Base-by-base conservation (phyloP, 2,797 vertebrate genomes). In the Coilia nasus region DNA sequence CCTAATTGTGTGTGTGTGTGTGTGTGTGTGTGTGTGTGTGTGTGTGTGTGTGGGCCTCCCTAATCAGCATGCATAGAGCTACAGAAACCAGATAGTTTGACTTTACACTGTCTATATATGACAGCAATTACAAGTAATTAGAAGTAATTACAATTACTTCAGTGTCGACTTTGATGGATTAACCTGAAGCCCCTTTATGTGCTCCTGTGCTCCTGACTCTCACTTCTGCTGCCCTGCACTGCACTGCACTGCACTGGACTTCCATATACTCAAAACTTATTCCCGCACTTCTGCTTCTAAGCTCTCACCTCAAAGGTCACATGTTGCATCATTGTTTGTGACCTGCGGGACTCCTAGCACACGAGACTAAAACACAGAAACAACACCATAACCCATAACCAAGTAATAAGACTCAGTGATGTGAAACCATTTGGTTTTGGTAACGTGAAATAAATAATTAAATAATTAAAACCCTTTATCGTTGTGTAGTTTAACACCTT, bases 201-300 rank as follows among this genome's bases (percentile, higher is more conserved):
- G 31, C 17, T 78, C 31, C 31, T 44, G 19, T 25, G 15, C 71
- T 44, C 71, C 71, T 41, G 71, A 44, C 83, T 85, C 83, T 85
- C 47, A 75, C 10, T 82, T 46, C 23, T 87, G 81, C 67, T 54
- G 28, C 82, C 80, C 71, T 87, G 75, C 23, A 15, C 15, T 59
- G 50, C 7, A 23, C 87, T 81, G 83, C 85, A 86, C 31, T 80
- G 83, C 83, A 50, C 44, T 41, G 35, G 35, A 41, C 35, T 41
- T 41, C 35, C 75, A 59, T 62, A 62, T 62, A 82, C n/a, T 86
- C 31, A 41, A 41, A 41, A 41, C 35, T 41, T 41, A 41, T 41
- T 41, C 5, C 35, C 5, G 35, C 35, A 41, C 35, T 41, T 41
- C 35, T n/a, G 59, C 21, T 19, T n/a, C 21, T 60, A n/a, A 23